These are phyloP conservation scores for Lanius ludovicianus DNA, from an alignment of 2,113 vertebrate genomes.

Conservation along the genomic window DNA sequence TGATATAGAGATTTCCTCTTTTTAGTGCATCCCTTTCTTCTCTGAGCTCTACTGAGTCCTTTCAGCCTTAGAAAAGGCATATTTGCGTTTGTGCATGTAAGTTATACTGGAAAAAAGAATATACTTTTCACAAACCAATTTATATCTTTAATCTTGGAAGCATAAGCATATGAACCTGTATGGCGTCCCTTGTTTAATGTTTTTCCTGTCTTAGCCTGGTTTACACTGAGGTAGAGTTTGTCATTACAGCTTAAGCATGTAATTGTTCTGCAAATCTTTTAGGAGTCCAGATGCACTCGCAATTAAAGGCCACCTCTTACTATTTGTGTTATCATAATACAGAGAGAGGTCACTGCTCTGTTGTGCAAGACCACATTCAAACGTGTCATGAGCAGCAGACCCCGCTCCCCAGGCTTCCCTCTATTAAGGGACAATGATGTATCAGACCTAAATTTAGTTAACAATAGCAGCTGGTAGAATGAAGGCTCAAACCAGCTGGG, in stretches of 20 bases:
- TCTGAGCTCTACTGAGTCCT: not conserved
- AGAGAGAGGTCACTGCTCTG: constrained; percentile 5
- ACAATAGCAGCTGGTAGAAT: constrained; percentile 19
- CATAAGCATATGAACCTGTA: not conserved
- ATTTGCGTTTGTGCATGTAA: not conserved
- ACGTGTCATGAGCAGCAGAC: not conserved
- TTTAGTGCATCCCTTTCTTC: not conserved
- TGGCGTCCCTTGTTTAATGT: not conserved
- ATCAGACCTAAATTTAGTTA: constrained; percentile 46
- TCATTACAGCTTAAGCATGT: not conserved
- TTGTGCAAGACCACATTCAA: not conserved
- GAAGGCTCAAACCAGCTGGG: not conserved
- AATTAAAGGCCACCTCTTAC: not conserved
- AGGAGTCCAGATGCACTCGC: constrained; percentile 18
- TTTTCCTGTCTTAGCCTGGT: not conserved
- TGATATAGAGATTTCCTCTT: not conserved
- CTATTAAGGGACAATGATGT: not conserved
- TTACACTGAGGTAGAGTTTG: not conserved
- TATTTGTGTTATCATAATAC: not conserved
- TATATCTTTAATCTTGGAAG: not conserved
- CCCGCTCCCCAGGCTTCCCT: not conserved
- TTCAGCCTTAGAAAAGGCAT: not conserved
- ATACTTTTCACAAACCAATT: not conserved
- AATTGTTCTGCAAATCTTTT: constrained; percentile 19
- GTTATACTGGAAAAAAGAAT: not conserved